Evolutionary conservation across 1,140 invertebrate species (phyloP), one percentile per base, ranked within the genome.

Genomic region (Penaeus chinensis): DNA sequence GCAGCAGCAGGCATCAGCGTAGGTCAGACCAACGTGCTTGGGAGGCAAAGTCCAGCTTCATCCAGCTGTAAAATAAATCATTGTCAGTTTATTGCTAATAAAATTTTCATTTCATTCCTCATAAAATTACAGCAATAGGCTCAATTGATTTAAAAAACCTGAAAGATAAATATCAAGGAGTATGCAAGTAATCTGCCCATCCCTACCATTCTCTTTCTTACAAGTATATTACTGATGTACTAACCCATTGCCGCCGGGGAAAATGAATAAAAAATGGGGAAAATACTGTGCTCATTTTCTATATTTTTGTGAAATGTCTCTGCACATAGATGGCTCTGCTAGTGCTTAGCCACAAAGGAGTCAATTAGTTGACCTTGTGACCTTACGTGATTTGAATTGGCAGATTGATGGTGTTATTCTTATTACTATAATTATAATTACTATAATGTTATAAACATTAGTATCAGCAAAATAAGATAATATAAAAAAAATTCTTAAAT

Each of bases 1-100:
- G 74, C 83, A 66, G 74, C 83, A 66, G 69, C 83, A 85, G 83
- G 74, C 83, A 84, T 77, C 69, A 76, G 69, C 82, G 20, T 65
- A 37, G 71, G 42, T 74, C 71, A 74, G 32, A 79, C 77, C 77
- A 47, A 79, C 77, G 47, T 79, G 77, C 3, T 69, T 47, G 32
- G 62, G 4, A 65, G 22, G 11, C 18, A 16, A 82, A 42, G 62
- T n/a, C 47, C 77, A 79, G 63, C 65, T 5, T 82, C 61, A 65
- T 63, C 61, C 24, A 82, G 80, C 80, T 65, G 42, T 19, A 65
- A 82, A 27, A 81, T 32, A 18, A 79, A 42, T 54, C 16, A 11
- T 1, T 11, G 10, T 54, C 11, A 80, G 24, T 61, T 54, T 20
- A 19, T 22, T 47, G 54, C 61, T 8, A 82, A 20, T 22, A 13